A percentile compares a stretch with the other conserved stretches of the same genome.
Conservation (phyloP, 2,797 vertebrate genomes). For the Fratercula arctica region DNA sequence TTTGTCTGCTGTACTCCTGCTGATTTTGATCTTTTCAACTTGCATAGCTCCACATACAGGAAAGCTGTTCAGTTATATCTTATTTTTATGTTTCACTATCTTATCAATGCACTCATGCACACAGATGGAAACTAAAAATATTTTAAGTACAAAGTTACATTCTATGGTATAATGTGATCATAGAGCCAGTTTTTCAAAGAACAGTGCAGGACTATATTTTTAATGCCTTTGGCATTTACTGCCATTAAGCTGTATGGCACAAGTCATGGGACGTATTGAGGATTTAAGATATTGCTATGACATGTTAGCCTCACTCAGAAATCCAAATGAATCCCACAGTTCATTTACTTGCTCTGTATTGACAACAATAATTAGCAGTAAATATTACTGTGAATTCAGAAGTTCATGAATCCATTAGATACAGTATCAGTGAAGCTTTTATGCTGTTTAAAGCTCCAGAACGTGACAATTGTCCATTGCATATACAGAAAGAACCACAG, state of each 20-base stretch:
- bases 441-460: background rate
- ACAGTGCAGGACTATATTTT: background rate
- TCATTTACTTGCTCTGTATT: background rate
- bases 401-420: background rate
- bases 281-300: background rate
- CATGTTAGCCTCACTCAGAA: background rate
- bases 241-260: background rate
- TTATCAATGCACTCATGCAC: background rate
- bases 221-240: background rate
- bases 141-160: background rate
- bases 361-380: slow-evolving; percentile 3
- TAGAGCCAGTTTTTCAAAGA: background rate
- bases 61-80: background rate
- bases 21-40: background rate
- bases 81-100: background rate
- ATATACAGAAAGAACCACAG: background rate
- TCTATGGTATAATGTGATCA: background rate
- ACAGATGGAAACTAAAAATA: background rate
- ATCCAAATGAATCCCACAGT: background rate
- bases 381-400: background rate
- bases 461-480: background rate
- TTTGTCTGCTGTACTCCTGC: background rate
- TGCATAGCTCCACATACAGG: background rate
- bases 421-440: background rate
- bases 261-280: background rate